Evolutionary conservation across 2,888 invertebrate species (phyloP).

Genomic region (Blastobasis adustella): DNA sequence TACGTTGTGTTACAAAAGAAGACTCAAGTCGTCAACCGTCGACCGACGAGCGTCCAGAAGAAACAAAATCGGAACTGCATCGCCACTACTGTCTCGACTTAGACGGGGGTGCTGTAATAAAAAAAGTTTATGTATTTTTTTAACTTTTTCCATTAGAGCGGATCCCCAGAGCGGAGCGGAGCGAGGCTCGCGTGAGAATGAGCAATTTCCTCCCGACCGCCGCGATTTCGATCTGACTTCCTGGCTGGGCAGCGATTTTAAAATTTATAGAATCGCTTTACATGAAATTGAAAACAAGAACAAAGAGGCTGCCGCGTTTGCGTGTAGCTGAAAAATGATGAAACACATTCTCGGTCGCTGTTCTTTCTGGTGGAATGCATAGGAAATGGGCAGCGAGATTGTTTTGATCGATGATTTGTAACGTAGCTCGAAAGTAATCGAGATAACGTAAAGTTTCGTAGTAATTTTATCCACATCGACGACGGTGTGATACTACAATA

Average conservation of each 20-base stretch:
- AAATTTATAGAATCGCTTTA: slow-evolving; percentile 68
- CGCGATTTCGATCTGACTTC: slow-evolving; percentile 72
- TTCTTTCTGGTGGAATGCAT: too few relatives aligned
- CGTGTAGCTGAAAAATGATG: too few relatives aligned
- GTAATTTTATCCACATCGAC: too few relatives aligned
- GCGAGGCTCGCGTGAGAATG: slow-evolving; percentile 69
- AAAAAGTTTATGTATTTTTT: slow-evolving; percentile 61
- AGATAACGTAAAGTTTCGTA: too few relatives aligned
- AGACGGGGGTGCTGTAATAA: slow-evolving; percentile 45
- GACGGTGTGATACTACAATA: too few relatives aligned
- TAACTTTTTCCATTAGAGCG: slow-evolving; percentile 69
- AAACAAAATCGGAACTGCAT: neutral
- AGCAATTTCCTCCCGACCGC: slow-evolving; percentile 69
- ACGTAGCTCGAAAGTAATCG: too few relatives aligned
- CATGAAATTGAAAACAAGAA: slow-evolving; percentile 64
- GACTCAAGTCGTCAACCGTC: too few relatives aligned
- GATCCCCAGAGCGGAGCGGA: slow-evolving; percentile 52
- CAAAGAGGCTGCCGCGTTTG: slow-evolving; percentile 6
- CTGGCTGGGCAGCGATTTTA: slow-evolving; percentile 69
- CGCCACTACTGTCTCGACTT: slow-evolving; percentile 18
- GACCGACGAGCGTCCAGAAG: neutral
- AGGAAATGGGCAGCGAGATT: too few relatives aligned
- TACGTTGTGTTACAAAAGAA: too few relatives aligned
- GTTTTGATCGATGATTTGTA: too few relatives aligned
- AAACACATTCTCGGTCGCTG: too few relatives aligned